These are phyloP conservation scores for Rhipidura dahli DNA, from an alignment of 2,113 vertebrate species.

Conservation along the genomic window DNA sequence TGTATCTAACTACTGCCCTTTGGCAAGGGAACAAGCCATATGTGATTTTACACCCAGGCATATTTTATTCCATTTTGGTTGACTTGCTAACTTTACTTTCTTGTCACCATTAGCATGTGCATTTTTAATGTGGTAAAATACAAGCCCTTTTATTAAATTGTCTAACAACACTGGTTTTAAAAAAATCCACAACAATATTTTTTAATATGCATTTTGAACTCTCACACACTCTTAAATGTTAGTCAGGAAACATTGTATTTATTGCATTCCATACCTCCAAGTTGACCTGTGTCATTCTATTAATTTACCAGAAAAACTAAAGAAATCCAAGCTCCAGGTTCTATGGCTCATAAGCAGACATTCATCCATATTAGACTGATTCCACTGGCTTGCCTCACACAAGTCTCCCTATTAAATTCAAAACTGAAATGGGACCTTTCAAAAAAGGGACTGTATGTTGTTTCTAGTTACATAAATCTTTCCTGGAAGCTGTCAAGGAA, in stretches of 20 bases:
- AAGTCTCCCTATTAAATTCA: neutral
- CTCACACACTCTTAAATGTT: neutral
- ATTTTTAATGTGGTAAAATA: neutral
- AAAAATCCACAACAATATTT: neutral
- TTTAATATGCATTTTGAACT: neutral
- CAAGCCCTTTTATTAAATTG: neutral
- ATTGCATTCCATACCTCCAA: neutral
- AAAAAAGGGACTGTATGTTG: neutral
- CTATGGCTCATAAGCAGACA: neutral
- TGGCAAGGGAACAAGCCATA: neutral
- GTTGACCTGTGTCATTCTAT: neutral
- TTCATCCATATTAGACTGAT: neutral
- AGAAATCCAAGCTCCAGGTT: neutral
- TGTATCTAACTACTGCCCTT: constrained; percentile 1
- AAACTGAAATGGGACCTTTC: neutral
- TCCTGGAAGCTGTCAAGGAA: neutral
- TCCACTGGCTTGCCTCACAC: neutral
- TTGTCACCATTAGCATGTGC: neutral
- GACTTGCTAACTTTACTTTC: neutral
- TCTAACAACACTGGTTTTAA: neutral
- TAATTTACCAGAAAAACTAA: neutral
- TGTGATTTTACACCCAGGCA: neutral
- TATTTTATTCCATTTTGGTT: neutral
- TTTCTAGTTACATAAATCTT: neutral
- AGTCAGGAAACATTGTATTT: neutral